Evolutionary conservation across 2,888 invertebrate genomes (phyloP).

Genomic region (Encarsia formosa): DNA sequence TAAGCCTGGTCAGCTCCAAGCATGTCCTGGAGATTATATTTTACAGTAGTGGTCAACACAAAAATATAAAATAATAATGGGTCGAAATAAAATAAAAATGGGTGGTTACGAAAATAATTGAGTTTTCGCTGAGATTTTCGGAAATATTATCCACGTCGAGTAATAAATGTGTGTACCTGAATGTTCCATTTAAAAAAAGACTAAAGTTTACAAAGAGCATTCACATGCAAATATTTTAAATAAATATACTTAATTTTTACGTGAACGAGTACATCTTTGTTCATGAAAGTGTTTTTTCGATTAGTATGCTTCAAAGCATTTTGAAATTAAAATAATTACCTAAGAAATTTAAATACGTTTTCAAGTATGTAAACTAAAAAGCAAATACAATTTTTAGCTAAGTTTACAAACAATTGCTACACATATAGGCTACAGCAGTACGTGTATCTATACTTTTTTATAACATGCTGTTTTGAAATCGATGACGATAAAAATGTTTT

Average conservation of each 20-base stretch:
- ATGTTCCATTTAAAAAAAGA: constrained; percentile 11
- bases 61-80: constrained; percentile 15
- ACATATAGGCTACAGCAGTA: constrained; percentile 15
- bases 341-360: no score
- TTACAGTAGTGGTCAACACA: constrained; percentile 48
- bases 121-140: no score
- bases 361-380: no score
- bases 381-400: constrained; percentile 10
- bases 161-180: constrained; percentile 16
- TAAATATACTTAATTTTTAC: constrained; percentile 3
- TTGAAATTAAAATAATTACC: no score
- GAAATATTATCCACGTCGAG: no score
- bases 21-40: constrained; percentile 67
- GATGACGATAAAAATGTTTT: constrained; percentile 1
- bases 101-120: no score
- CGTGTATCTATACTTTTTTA: constrained; percentile 5
- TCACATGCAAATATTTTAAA: constrained; percentile 40
- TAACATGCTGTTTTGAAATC: constrained; percentile 14
- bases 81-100: no score
- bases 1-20: constrained; percentile 88
- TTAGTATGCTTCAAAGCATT: no score
- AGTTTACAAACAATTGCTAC: constrained; percentile 14
- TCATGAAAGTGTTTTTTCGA: no score
- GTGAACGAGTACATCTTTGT: no score
- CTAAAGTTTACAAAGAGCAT: constrained; percentile 38